Base-by-base conservation (phyloP, 2,113 vertebrate genomes). In the Ophthalmolycus amberensis region DNA sequence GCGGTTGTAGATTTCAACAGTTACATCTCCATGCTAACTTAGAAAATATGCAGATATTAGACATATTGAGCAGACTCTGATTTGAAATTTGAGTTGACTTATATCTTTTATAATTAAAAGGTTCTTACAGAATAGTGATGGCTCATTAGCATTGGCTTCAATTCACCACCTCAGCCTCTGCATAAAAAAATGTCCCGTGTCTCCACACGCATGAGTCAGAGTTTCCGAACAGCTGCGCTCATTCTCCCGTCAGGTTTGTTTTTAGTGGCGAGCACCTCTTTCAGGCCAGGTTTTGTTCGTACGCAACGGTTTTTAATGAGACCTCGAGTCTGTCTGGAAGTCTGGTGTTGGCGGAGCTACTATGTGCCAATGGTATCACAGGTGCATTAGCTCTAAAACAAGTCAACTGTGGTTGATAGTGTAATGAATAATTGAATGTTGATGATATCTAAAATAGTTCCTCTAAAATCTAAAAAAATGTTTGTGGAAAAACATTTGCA, bases 241-340 rank as follows among this genome's bases (percentile, higher is more conserved):
- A 52, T 52, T 9, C 50, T 52, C 20, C 20, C 50, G 3, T 52
- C 20, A 52, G 22, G 48, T 52, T 52, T 15, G 6, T 48, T 16
- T 48, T 52, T 22, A 20, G 20, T 18, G 20, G 2, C 20, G 4
- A 52, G 22, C 20, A 22, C 6, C 18, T 15, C 14, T 5, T 4
- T 44, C 12, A 44, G 42, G 44, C 14, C 44, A 46, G 15, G 5
- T 48, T 4, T 15, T 48, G 44, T 48, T 14, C 44, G 14, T 46
- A 46, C 44, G 4, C 44, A 46, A 46, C 2, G 14, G 44, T 48
- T 48, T 3, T 44, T 14, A 44, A 44, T 44, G 42, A 44, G 42
- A 44, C 42, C 42, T 11, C 12, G 58, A 10, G 59, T 71, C 60
- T 65, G 69, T 77, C 27, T 29, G 32, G 40, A 73, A 72, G 63